Percentiles rank a stretch among this genome's conserved stretches.
Conservation (phyloP, 2,888 invertebrate genomes). For the Meteorus colon region DNA sequence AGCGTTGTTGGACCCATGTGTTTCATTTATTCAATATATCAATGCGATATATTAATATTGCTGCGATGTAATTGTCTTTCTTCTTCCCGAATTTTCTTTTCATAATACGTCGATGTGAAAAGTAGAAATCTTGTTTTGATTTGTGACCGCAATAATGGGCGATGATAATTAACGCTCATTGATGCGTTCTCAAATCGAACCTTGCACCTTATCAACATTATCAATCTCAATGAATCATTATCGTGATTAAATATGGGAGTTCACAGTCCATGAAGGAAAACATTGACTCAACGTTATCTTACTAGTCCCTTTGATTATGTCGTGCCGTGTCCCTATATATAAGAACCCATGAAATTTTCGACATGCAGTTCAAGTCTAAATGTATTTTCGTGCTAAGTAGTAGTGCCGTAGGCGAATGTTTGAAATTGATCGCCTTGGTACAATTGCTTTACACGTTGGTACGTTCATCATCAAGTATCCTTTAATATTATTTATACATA, state of each 20-base stretch:
- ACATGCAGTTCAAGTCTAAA: constrained; percentile 6
- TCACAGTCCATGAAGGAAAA: constrained; percentile 3
- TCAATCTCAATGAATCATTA: neutral
- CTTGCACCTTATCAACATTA: constrained; percentile 48
- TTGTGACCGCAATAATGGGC: constrained; percentile 75
- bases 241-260: neutral
- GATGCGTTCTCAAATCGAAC: constrained; percentile 66
- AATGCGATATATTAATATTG: neutral
- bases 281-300: neutral
- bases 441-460: constrained; percentile 71
- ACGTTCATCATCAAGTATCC: constrained; percentile 32
- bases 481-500: neutral
- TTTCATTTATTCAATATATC: neutral
- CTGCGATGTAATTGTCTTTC: neutral
- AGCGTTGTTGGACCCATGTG: constrained; percentile 19
- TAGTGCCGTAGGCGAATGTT: constrained; percentile 76
- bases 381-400: constrained; percentile 74
- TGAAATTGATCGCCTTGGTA: constrained; percentile 71
- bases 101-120: neutral
- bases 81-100: neutral
- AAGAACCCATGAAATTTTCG: neutral
- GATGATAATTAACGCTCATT: constrained; percentile 66
- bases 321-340: neutral
- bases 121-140: constrained; percentile 64
- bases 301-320: neutral